Evolutionary conservation across 2,113 vertebrate species (phyloP).

Genomic region (Cheilinus undulatus): DNA sequence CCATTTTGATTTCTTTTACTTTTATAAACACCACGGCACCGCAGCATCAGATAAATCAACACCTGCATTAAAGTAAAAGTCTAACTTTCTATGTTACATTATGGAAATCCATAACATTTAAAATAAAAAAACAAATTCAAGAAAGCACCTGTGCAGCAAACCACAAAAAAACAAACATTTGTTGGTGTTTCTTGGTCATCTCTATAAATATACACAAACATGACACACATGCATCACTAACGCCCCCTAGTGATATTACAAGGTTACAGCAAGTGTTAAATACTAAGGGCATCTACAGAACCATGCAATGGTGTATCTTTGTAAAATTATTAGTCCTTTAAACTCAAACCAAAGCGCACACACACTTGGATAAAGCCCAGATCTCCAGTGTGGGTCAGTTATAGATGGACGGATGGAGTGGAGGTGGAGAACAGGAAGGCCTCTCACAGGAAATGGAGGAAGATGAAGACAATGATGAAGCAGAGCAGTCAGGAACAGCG

Average conservation of each 20-base stretch:
- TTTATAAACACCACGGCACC: background rate
- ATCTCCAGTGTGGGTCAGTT: background rate
- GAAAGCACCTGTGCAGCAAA: background rate
- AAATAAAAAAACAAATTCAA: background rate
- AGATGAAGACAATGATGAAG: slow-evolving; percentile 14
- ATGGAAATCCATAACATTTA: background rate
- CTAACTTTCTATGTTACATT: too few relatives aligned
- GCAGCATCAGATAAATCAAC: background rate
- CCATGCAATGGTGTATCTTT: too few relatives aligned
- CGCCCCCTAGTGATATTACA: slow-evolving; percentile 42
- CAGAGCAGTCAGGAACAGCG: slow-evolving; percentile 7
- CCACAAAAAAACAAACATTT: background rate
- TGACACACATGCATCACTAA: slow-evolving; percentile 19
- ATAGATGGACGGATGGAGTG: slow-evolving; percentile 3
- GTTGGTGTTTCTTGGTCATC: background rate
- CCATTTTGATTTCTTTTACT: slow-evolving; percentile 31
- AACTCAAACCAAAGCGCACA: background rate
- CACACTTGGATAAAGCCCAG: background rate
- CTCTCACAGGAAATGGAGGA: slow-evolving; percentile 31
- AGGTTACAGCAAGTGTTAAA: slow-evolving; percentile 2
- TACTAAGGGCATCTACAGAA: background rate
- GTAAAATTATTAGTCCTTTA: too few relatives aligned
- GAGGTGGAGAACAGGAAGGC: background rate
- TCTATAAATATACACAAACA: background rate
- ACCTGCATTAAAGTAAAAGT: too few relatives aligned